Base-by-base conservation (phyloP, 2,888 invertebrate species). In the Tupiocoris notatus region DNA sequence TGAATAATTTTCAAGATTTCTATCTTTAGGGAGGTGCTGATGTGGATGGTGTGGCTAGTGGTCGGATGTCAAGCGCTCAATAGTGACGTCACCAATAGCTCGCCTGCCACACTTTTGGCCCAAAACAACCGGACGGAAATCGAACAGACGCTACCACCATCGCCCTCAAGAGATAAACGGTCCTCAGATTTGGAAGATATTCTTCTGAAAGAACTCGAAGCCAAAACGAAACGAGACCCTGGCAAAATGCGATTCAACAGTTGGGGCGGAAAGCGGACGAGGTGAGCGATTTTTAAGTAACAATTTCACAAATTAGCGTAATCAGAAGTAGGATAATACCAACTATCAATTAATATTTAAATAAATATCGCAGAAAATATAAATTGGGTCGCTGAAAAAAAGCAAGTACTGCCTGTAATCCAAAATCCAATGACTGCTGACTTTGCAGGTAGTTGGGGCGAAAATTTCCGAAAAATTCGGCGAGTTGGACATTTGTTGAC, bases 261-360 rank as follows among this genome's bases (percentile, higher is more conserved):
- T 64, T 80, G 80, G 80, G 79, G 77, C 1, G 79, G 79, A 2
- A 79, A 79, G 24, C 58, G 79, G 58, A 64, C 76, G 22, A 68
- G 62, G 75, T 70, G 3, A 39, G 39, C 12, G 12, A 39, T 39
- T 39, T 7, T 39, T 12, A 12, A 39, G 39, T 39, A 39, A 7
- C 39, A 12, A 39, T 3, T 7, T 39, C 39, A 39, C 3, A 39
- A n/a, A n/a, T n/a, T n/a, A n/a, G n/a, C n/a, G n/a, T n/a, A n/a
- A n/a, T n/a, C n/a, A n/a, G n/a, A n/a, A n/a, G n/a, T n/a, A n/a
- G n/a, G n/a, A n/a, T n/a, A n/a, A n/a, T n/a, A n/a, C n/a, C n/a
- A n/a, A n/a, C n/a, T n/a, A n/a, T n/a, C n/a, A n/a, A n/a, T n/a
- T n/a, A n/a, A n/a, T n/a, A n/a, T n/a, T n/a, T n/a, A n/a, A n/a